Evolutionary conservation across 2,797 vertebrate species (phyloP), one percentile per base, ranked within the genome.

Genomic region (Danio kyathit): DNA sequence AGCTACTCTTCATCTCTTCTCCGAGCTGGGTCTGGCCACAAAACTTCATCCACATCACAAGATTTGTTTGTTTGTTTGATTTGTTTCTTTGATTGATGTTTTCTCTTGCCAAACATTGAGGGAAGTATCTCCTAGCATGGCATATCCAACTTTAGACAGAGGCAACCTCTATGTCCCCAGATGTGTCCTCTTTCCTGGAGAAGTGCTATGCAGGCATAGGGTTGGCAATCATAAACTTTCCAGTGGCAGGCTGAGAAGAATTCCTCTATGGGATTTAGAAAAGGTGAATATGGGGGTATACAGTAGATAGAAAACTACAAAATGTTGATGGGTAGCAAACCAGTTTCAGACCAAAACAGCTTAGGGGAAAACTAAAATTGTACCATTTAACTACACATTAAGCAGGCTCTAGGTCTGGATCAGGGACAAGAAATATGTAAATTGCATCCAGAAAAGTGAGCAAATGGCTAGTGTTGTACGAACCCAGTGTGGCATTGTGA

Each of bases 121-220:
- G 40, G 44, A 64, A 48, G 6, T 46, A 46, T 19, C 64, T 48
- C 11, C 44, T 67, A 48, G 65, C 49, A 48, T 67, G 44, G 44
- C 11, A 11, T 21, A 21, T 48, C 17, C 64, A 66, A 21, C 5
- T 17, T 21, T 66, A 17, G 43, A 66, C 14, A 17, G 44, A 8
- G 44, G 12, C 17, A 21, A 17, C 44, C 1, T 67, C 3, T 21
- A 49, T 49, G 17, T 14, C 41, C 46, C 10, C 9, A 66, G 16
- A 46, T 46, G 43, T 43, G n/a, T 65, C 63, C 40, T 44, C n/a
- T 66, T 66, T 64, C 63, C n/a, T 46, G 43, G 64, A 66, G 13
- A 63, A 43, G 66, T 70, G 66, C 40, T 14, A 51, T 38, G 66
- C 38, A n/a, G 14, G n/a, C 44, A 21, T 46, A 29, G 19, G 13